These are phyloP conservation scores for Glomeris maerens DNA, from an alignment of 1,140 invertebrate species.

Conservation along the genomic window DNA sequence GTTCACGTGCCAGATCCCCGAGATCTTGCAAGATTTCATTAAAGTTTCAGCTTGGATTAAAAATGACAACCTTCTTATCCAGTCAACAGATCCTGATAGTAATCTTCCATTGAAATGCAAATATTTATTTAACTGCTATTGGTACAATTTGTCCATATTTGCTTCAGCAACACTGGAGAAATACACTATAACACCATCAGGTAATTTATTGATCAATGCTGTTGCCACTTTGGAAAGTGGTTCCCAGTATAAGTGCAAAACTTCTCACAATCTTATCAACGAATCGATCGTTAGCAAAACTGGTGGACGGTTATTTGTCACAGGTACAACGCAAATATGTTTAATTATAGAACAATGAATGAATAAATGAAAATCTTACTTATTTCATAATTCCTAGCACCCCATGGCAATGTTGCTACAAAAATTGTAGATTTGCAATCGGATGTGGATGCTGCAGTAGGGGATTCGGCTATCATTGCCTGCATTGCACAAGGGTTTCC, in stretches of 20 bases:
- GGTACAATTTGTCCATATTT: not conserved
- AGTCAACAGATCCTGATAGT: slow-evolving; percentile 40
- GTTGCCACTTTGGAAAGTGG: not conserved
- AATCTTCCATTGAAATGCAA: not conserved
- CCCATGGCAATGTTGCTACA: slow-evolving; percentile 46
- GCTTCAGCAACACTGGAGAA: not conserved
- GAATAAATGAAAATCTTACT: too few species aligned
- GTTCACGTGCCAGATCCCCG: slow-evolving; percentile 82
- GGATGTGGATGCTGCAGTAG: too few species aligned
- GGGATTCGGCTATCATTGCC: slow-evolving; percentile 26
- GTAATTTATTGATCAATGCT: slow-evolving; percentile 3
- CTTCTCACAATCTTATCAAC: slow-evolving; percentile 27
- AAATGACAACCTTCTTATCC: slow-evolving; percentile 64
- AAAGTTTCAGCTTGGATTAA: slow-evolving; percentile 67
- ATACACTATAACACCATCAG: slow-evolving; percentile 3
- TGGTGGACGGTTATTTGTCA: slow-evolving; percentile 26
- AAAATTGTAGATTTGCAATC: slow-evolving; percentile 42
- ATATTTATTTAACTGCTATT: not conserved
- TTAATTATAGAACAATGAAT: not conserved
- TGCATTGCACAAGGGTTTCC: slow-evolving; percentile 30
- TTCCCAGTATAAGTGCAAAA: slow-evolving; percentile 26
- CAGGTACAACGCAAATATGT: slow-evolving; percentile 21
- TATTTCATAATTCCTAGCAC: slow-evolving; percentile 34
- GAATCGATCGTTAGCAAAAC: slow-evolving; percentile 26
- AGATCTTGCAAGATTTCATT: slow-evolving; percentile 70